Evolutionary conservation across 2,797 vertebrate species (phyloP).

Genomic region (Phalloptychus januarius): DNA sequence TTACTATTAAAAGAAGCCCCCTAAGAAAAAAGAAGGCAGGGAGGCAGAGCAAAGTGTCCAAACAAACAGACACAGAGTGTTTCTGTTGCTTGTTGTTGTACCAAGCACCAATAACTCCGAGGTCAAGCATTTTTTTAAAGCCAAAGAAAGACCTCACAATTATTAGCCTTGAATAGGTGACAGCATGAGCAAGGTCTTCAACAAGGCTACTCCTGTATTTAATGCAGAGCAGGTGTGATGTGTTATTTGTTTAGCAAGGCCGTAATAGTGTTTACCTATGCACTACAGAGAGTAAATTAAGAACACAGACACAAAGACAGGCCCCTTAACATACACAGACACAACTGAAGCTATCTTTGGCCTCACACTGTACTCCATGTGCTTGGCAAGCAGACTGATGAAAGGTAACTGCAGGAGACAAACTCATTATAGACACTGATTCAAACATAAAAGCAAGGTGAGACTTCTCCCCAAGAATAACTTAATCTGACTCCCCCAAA

Average conservation of each 20-base stretch:
- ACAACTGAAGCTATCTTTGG: slow-evolving; percentile 73
- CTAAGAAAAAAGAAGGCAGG: slow-evolving; percentile 43
- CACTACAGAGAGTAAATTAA: slow-evolving; percentile 55
- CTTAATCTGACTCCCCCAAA: slow-evolving; percentile 41
- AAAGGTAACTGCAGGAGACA: slow-evolving; percentile 72
- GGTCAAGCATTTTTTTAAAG: slow-evolving; percentile 56
- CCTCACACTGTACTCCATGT: slow-evolving; percentile 68
- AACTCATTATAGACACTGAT: slow-evolving; percentile 73
- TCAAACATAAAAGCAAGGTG: slow-evolving; percentile 60
- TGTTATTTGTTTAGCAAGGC: slow-evolving; percentile 36
- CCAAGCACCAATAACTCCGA: slow-evolving; percentile 31
- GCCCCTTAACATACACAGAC: slow-evolving; percentile 48
- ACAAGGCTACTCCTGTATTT: slow-evolving; percentile 47
- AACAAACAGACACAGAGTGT: slow-evolving; percentile 63
- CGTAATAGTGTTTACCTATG: slow-evolving; percentile 67
- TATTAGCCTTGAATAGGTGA: slow-evolving; percentile 32
- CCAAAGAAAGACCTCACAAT: slow-evolving; percentile 52
- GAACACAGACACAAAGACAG: slow-evolving; percentile 61
- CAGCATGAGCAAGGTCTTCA: slow-evolving; percentile 36
- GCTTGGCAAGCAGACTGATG: slow-evolving; percentile 76
- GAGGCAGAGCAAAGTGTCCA: slow-evolving; percentile 38
- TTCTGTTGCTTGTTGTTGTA: slow-evolving; percentile 15
- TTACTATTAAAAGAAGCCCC: slow-evolving; percentile 78
- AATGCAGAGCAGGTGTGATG: slow-evolving; percentile 45
- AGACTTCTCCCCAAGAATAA: slow-evolving; percentile 52